Percentiles rank a stretch among this genome's conserved stretches.
phyloP scores from a whole-genome alignment of 1,140 invertebrate genomes.

The Plectus sambesii region DNA sequence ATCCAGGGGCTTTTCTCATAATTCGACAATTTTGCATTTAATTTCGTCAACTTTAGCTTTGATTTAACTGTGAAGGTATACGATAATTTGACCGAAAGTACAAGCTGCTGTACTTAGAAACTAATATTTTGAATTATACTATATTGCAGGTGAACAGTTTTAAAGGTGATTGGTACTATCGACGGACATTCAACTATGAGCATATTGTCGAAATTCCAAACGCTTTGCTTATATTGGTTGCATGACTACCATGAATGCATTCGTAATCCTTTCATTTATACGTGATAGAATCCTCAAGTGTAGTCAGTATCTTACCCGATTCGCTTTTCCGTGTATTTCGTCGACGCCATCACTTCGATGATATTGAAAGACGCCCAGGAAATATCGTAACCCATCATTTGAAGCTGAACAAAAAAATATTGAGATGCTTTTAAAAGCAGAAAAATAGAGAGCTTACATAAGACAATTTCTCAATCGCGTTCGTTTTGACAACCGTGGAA shows the following conservation, averaged over 20 bases:
- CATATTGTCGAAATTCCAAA: slow-evolving; percentile 6
- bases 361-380: slow-evolving; percentile 99
- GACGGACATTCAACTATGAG: slow-evolving; percentile 5
- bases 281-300: neutral
- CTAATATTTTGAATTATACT: no score
- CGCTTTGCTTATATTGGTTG: neutral
- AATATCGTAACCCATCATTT: slow-evolving; percentile 99
- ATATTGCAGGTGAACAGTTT: no score
- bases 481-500: slow-evolving; percentile 91
- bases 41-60: no score
- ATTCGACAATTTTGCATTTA: no score
- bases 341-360: slow-evolving; percentile 99
- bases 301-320: slow-evolving; percentile 19
- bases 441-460: slow-evolving; percentile 65
- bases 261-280: slow-evolving; percentile 8
- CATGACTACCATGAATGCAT: no score
- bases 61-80: no score
- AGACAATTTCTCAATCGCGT: slow-evolving; percentile 94
- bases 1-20: no score
- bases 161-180: no score
- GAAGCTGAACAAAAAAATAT: slow-evolving; percentile 61
- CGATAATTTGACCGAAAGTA: no score
- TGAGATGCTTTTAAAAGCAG: slow-evolving; percentile 31
- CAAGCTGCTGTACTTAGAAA: no score
- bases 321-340: slow-evolving; percentile 89